phyloP scores from a whole-genome alignment of 35 echinoderm and acorn worm genomes.

The Lytechinus variegatus region DNA sequence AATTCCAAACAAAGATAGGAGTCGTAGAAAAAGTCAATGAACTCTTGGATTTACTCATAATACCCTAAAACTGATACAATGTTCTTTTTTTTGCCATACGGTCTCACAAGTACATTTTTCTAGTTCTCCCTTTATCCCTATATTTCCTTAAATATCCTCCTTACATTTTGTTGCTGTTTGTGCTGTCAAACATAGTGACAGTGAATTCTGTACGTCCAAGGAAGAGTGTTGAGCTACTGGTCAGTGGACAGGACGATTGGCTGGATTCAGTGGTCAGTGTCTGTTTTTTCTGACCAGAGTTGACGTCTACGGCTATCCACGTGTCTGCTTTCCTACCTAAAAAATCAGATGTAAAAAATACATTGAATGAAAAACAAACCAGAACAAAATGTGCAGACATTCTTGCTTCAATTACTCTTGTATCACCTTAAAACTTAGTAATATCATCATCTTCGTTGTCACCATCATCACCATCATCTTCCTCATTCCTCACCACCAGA shows the following conservation, averaged over 20 bases:
- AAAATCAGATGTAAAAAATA: not conserved
- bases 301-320: slow-evolving; percentile 85
- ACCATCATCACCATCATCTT: too few species aligned
- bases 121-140: too few species aligned
- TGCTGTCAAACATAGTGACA: slow-evolving; percentile 97
- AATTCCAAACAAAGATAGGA: too few species aligned
- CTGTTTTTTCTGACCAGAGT: slow-evolving; percentile 83
- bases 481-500: too few species aligned
- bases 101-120: not conserved
- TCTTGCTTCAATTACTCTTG: too few species aligned
- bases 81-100: too few species aligned
- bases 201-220: slow-evolving; percentile 93
- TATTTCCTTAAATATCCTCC: not conserved
- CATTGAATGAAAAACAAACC: not conserved
- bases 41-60: too few species aligned
- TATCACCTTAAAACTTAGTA: too few species aligned
- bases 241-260: slow-evolving; percentile 85
- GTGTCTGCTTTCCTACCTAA: slow-evolving; percentile 90
- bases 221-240: slow-evolving; percentile 77
- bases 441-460: too few species aligned
- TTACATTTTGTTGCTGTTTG: slow-evolving; percentile 91
- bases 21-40: too few species aligned
- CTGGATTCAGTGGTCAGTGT: slow-evolving; percentile 74
- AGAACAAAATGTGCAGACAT: too few species aligned
- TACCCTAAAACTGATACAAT: too few species aligned